Conservation (phyloP, 2,797 vertebrate genomes). For the Myotis pilosus region DNA sequence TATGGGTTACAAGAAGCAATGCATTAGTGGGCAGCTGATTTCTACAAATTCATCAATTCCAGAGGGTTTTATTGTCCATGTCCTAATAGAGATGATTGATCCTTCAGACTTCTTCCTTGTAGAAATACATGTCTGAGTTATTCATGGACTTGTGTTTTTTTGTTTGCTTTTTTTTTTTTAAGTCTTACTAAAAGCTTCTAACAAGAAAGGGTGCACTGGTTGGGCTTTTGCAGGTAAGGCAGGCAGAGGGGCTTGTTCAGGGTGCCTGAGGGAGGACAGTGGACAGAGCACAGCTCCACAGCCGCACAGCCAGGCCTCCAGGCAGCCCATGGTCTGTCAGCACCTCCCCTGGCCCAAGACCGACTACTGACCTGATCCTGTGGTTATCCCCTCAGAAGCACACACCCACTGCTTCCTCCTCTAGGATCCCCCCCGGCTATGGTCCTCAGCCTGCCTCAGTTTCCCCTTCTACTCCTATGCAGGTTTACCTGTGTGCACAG, state of each 20-base stretch:
- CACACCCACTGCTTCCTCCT: background rate
- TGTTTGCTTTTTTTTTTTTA: background rate
- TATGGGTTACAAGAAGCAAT: slow-evolving; percentile 42
- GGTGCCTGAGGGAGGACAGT: background rate
- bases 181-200: slow-evolving; percentile 8
- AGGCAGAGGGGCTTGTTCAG: background rate
- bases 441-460: background rate
- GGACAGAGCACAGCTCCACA: fast-evolving
- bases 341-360: background rate
- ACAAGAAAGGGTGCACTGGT: background rate
- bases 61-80: slow-evolving; percentile 31
- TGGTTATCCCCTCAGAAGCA: fast-evolving
- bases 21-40: slow-evolving; percentile 52
- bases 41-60: slow-evolving; percentile 51
- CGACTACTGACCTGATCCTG: fast-evolving
- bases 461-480: background rate
- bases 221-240: background rate
- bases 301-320: background rate
- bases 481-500: background rate
- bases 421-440: fast-evolving
- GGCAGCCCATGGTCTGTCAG: too few relatives aligned
- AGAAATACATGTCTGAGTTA: slow-evolving; percentile 32
- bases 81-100: slow-evolving; percentile 47
- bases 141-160: background rate
- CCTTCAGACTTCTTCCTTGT: slow-evolving; percentile 29